phyloP scores from a whole-genome alignment of 2,797 vertebrate species.

The Spondyliosoma cantharus region DNA sequence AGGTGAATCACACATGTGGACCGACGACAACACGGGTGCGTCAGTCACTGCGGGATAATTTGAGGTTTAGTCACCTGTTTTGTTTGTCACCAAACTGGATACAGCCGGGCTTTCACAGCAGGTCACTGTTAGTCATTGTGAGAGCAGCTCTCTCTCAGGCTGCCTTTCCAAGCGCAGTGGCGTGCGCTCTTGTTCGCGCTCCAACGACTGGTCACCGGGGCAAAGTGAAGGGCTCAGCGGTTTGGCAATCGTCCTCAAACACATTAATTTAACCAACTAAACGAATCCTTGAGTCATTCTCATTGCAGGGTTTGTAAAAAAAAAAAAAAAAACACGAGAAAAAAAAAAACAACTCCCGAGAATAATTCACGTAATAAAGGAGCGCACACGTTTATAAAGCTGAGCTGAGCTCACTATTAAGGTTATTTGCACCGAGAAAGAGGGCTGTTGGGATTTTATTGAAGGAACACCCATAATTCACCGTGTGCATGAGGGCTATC shows the following conservation, averaged over 20 bases:
- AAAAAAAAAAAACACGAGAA: too few relatives aligned
- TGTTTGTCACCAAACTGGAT: background rate
- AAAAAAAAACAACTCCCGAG: too few relatives aligned
- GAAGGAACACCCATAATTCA: background rate
- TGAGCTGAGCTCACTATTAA: background rate
- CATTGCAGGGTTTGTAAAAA: too few relatives aligned
- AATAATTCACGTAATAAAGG: too few relatives aligned
- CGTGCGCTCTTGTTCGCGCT: background rate
- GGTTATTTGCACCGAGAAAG: background rate
- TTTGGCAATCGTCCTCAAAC: too few relatives aligned
- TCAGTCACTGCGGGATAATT: background rate
- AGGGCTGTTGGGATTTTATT: background rate
- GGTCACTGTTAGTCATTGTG: background rate
- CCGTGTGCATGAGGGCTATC: background rate
- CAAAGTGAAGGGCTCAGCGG: too few relatives aligned
- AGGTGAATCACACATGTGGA: background rate
- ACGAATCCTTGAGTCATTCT: too few relatives aligned
- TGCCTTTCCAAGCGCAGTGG: background rate
- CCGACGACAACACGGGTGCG: background rate
- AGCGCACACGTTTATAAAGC: too few relatives aligned
- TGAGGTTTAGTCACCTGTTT: background rate
- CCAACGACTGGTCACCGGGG: background rate
- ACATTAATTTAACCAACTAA: too few relatives aligned
- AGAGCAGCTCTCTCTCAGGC: background rate
- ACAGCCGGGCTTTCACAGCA: background rate